phyloP scores from a whole-genome alignment of 2,113 vertebrate species.

The Eurypyga helias region DNA sequence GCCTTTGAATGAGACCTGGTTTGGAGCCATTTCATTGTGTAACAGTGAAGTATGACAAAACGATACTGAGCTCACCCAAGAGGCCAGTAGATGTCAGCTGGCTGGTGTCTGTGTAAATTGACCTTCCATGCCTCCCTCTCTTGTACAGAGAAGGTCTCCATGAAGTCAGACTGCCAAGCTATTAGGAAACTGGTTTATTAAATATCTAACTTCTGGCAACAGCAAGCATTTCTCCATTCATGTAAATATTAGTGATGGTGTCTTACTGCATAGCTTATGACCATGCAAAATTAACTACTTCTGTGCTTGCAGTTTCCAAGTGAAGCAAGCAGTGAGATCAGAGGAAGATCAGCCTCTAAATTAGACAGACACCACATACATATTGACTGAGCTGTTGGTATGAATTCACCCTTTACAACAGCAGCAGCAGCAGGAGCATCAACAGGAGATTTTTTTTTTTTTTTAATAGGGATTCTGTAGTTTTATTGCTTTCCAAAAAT shows the following conservation, averaged over 20 bases:
- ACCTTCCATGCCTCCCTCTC: not conserved
- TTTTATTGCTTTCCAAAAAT: not conserved
- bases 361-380: not conserved
- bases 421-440: not conserved
- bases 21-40: not conserved
- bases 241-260: not conserved
- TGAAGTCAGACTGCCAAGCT: not conserved
- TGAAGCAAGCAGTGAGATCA: not conserved
- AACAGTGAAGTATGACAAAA: not conserved
- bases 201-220: not conserved
- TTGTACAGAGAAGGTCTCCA: not conserved
- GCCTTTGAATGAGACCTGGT: not conserved
- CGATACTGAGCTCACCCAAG: accelerated
- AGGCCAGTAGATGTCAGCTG: not conserved
- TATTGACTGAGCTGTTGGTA: not conserved
- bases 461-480: not conserved
- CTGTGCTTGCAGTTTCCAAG: not conserved
- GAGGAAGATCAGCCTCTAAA: not conserved
- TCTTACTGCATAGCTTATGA: not conserved
- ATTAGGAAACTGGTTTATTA: not conserved
- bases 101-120: not conserved
- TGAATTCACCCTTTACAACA: not conserved
- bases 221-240: not conserved
- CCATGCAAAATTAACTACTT: not conserved
- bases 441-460: not conserved